A percentile compares a stretch with the other conserved stretches of the same genome.
These are phyloP conservation scores for Heliothis peltigera DNA, from an alignment of 2,888 invertebrate genomes.

Conservation along the genomic window DNA sequence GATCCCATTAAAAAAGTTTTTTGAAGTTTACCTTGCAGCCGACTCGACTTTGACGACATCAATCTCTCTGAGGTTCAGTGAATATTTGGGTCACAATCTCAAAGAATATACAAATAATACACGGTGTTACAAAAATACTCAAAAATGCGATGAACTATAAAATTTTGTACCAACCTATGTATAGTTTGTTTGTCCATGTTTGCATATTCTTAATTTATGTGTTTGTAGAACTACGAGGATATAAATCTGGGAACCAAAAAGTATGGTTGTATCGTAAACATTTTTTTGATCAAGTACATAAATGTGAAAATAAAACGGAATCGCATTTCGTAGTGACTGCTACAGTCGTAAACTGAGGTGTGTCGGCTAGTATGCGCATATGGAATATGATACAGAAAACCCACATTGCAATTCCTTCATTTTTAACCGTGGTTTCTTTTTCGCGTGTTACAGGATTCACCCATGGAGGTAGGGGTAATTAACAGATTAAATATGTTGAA, in stretches of 20 bases:
- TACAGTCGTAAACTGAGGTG: conserved; percentile 54
- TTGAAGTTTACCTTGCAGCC: conserved; percentile 22
- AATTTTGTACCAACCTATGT: too few species aligned
- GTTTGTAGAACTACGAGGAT: neutral
- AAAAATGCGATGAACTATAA: too few species aligned
- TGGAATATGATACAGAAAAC: conserved; percentile 12
- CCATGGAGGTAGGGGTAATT: too few species aligned
- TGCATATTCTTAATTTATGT: neutral
- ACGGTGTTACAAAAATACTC: too few species aligned
- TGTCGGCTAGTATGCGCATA: conserved; percentile 20
- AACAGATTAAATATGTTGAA: too few species aligned
- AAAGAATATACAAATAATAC: conserved; percentile 2
- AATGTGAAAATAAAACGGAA: conserved; percentile 44
- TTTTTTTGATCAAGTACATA: conserved; percentile 40
- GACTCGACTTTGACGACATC: conserved; percentile 36
- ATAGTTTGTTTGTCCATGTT: conserved; percentile 25
- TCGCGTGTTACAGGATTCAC: too few species aligned
- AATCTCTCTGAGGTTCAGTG: conserved; percentile 35
- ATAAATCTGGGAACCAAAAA: conserved; percentile 24
- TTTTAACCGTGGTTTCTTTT: too few species aligned
- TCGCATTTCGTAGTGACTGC: conserved; percentile 47
- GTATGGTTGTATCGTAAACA: conserved; percentile 21
- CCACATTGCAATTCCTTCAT: neutral
- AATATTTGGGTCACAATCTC: conserved; percentile 42
- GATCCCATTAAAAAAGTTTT: conserved; percentile 34